These are phyloP conservation scores for Zophobas atratus DNA, from an alignment of 1,140 invertebrate genomes.

Conservation along the genomic window DNA sequence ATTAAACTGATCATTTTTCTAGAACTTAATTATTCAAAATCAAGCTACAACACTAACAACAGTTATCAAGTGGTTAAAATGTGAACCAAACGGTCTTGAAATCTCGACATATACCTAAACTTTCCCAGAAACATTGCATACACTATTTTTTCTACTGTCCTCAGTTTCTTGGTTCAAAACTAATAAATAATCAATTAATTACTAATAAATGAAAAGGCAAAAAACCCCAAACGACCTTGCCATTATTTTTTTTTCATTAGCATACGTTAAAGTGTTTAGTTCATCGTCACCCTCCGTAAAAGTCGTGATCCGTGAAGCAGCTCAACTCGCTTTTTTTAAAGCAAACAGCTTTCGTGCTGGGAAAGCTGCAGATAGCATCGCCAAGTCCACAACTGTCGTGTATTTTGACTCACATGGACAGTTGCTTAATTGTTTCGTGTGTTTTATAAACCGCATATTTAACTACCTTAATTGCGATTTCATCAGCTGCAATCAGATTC, in stretches of 20 bases:
- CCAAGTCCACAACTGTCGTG: slow-evolving; percentile 49
- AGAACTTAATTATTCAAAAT: too few relatives aligned
- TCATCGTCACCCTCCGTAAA: slow-evolving; percentile 40
- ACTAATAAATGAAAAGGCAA: background rate
- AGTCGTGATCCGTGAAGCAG: slow-evolving; percentile 49
- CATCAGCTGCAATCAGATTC: background rate
- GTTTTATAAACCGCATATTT: slow-evolving; percentile 39
- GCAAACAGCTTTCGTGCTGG: slow-evolving; percentile 51
- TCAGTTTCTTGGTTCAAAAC: background rate
- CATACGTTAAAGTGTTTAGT: slow-evolving; percentile 15
- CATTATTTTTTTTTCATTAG: slow-evolving; percentile 35
- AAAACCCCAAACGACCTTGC: slow-evolving; percentile 6
- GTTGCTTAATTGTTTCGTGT: slow-evolving; percentile 50
- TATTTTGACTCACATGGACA: slow-evolving; percentile 52
- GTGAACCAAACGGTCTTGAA: too few relatives aligned
- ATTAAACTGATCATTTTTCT: too few relatives aligned
- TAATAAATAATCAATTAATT: background rate
- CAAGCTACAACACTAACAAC: too few relatives aligned
- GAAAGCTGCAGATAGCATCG: slow-evolving; percentile 51
- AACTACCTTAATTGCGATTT: slow-evolving; percentile 35
- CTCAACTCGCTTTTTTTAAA: slow-evolving; percentile 39
- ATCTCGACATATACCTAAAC: too few relatives aligned
- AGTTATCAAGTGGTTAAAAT: too few relatives aligned
- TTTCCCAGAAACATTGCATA: too few relatives aligned
- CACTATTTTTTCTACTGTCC: too few relatives aligned